Base-by-base conservation (phyloP, 2,113 vertebrate genomes). In the Atherinomorus stipes region DNA sequence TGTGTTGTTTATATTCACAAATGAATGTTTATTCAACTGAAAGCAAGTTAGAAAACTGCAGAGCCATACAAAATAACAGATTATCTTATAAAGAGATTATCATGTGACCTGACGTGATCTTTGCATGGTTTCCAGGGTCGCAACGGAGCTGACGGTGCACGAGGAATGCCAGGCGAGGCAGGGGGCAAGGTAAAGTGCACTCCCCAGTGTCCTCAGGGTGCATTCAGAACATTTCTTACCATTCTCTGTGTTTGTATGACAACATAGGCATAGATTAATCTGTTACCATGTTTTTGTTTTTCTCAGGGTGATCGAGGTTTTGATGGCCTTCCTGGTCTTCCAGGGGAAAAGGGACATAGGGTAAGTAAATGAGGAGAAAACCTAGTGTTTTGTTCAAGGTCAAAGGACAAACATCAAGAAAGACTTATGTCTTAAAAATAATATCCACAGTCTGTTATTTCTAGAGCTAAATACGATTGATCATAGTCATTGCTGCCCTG, bases 281-380 rank as follows among this genome's bases (percentile, higher is more conserved):
- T 65, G 31, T 26, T 19, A 71, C 60, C 12, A 1, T n/a, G 19
- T 59, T 3, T 87, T 44, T 59, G 7, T 2, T 44, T 38, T 38
- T 16, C 12, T 31, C 88, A 99, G 98, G 98, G 98, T 26, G 98
- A 99, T 77, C 93, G 98, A 89, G 98, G 98, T 42, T 99, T 99
- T 74, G 98, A 99, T 81, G 98, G 98, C 51, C 96, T 99, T 76
- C 98, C 98, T 21, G 98, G 98, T 78, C 95, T 99, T 58, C 98
- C 98, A 53, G 98, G 98, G 86, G 97, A 98, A 76, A 99, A 99
- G 85, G 98, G 98, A 74, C 96, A 99, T 78, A 95, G 98, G 92
- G 98, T 99, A 91, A 96, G 96, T 88, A 58, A 28, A 21, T 62
- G 18, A 13, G 57, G 10, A 45, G n/a, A 44, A n/a, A 62, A 18